Percentiles rank a stretch among this genome's conserved stretches.
Evolutionary conservation across 1,140 invertebrate species (phyloP).

Genomic region (Ditylenchus dipsaci): DNA sequence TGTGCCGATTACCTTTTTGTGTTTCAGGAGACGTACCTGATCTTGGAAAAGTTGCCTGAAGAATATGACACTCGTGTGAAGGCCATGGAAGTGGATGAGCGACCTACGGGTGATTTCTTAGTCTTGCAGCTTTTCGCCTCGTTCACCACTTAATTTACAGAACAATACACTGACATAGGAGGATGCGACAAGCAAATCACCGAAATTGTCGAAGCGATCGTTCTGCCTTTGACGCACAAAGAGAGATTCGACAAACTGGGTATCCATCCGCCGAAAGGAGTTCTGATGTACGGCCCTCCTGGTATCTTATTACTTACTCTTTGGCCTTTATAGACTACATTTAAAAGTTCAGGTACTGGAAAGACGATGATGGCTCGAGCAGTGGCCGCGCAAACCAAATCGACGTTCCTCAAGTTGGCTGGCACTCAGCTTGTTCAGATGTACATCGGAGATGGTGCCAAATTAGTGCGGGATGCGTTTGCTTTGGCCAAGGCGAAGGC

Average conservation of each 20-base stretch:
- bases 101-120: not conserved
- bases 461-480: constrained; percentile 93
- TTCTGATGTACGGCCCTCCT: constrained; percentile 86
- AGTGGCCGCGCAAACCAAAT: constrained; percentile 96
- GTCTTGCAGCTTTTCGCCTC: too few relatives aligned
- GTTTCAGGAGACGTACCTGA: constrained; percentile 78
- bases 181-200: constrained; percentile 96
- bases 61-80: constrained; percentile 98
- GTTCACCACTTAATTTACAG: not conserved
- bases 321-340: not conserved
- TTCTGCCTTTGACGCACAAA: constrained; percentile 82
- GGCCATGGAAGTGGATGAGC: constrained; percentile 62
- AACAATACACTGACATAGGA: constrained; percentile 88
- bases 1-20: not conserved
- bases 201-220: constrained; percentile 68
- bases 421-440: constrained; percentile 96
- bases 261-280: constrained; percentile 95
- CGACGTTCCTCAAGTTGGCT: constrained; percentile 86
- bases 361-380: constrained; percentile 93
- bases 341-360: constrained; percentile 61
- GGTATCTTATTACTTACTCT: constrained; percentile 60
- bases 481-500: constrained; percentile 96
- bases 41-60: constrained; percentile 89
- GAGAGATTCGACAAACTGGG: constrained; percentile 96
- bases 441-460: constrained; percentile 96